Base-by-base conservation (phyloP, 2,113 vertebrate genomes). In the Ictidomys tridecemlineatus region DNA sequence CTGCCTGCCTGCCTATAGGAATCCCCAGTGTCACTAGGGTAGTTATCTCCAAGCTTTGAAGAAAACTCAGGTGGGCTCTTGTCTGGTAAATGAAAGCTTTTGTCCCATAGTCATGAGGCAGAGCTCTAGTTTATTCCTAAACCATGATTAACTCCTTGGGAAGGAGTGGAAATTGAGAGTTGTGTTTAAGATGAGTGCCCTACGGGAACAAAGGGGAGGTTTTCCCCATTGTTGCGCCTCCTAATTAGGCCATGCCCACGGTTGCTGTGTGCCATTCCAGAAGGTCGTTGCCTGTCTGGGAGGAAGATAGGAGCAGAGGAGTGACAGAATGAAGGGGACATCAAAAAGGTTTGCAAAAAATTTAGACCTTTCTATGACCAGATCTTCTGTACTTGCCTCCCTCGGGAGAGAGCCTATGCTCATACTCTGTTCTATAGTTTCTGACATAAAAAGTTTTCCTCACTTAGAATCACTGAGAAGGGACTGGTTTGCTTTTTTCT, bases 61-160 rank as follows among this genome's bases (percentile, higher is more conserved):
- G 90, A 88, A 80, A 97, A 53, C 28, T 74, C 89, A 16, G 77
- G 63, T 51, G 86, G 32, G 79, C 76, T 95, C 96, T 97, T 88
- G 56, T 93, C 89, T 86, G 82, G 95, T 63, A 97, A 86, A 80
- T 96, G 94, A 96, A 95, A 98, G 45, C 82, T 96, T 93, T 92
- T 93, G 85, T 86, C 96, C 97, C 95, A n/a, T 94, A 95, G 95
- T 96, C 89, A 97, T 96, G 92, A 93, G 76, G 53, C 86, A 70
- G 89, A 97, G 86, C 76, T 96, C 86, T 90, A 48, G 73, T 96
- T 95, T 97, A 73, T 79, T 95, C 96, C 94, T 92, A 91, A 96
- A 90, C 94, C 39, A 30, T 90, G 65, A 96, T 97, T 95, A 93
- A 95, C 65, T 98, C 85, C 91, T 97, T 78, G 84, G 93, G 67